Percentiles rank a stretch among this genome's conserved stretches.
Conservation (phyloP, 2,113 vertebrate species). For the Bujurquina vittata region DNA sequence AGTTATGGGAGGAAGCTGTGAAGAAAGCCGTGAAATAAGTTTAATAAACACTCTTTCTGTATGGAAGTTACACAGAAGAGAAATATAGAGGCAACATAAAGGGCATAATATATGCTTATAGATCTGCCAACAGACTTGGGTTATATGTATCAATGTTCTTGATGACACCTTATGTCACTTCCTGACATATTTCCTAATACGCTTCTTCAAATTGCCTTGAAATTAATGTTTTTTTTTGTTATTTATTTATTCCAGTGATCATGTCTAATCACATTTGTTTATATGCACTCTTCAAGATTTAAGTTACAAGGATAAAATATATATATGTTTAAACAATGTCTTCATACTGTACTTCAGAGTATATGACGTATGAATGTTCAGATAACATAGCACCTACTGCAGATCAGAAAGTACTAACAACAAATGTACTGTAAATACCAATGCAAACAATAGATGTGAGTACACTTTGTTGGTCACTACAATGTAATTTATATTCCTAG, state of each 20-base stretch:
- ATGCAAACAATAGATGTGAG: no score
- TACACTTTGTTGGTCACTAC: no score
- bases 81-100: not conserved
- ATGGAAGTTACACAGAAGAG: not conserved
- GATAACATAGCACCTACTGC: not conserved
- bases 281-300: not conserved
- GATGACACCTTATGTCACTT: not conserved
- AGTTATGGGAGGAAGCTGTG: constrained; percentile 33
- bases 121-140: not conserved
- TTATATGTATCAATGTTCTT: not conserved
- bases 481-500: no score
- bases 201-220: not conserved
- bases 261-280: not conserved
- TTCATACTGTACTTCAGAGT: not conserved
- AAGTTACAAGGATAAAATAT: not conserved
- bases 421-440: no score
- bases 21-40: not conserved
- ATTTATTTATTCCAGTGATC: not conserved
- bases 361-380: not conserved
- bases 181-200: not conserved
- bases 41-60: not conserved
- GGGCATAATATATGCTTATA: not conserved
- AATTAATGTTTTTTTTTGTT: not conserved
- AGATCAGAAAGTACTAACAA: no score
- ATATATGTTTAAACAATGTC: not conserved